phyloP scores from a whole-genome alignment of 2,888 invertebrate genomes.

The Pimpla rufipes region DNA sequence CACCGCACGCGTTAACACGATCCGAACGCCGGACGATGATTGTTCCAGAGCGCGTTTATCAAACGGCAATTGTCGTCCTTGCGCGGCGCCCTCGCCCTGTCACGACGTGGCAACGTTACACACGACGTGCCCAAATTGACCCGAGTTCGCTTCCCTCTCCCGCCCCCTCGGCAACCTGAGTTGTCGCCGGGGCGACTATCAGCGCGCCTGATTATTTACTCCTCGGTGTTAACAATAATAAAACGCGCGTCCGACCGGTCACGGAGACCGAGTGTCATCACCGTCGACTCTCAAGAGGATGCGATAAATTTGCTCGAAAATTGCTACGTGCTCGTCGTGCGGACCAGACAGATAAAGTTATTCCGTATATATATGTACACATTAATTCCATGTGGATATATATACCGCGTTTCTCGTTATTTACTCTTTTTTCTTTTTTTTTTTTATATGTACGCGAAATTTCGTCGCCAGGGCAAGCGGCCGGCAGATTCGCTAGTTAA shows the following conservation, averaged over 20 bases:
- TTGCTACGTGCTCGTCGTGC: constrained; percentile 68
- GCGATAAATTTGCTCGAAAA: constrained; percentile 65
- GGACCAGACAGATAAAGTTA: constrained; percentile 58
- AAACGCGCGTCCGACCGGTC: constrained; percentile 4
- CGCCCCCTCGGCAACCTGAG: not conserved
- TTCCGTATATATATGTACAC: constrained; percentile 47
- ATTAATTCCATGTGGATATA: constrained; percentile 54
- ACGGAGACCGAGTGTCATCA: not conserved
- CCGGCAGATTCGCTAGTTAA: not conserved
- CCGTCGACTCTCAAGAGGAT: constrained; percentile 11
- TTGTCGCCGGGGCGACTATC: not conserved
- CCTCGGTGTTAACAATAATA: constrained; percentile 3
- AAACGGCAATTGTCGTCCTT: constrained; percentile 14
- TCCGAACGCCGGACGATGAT: constrained; percentile 15
- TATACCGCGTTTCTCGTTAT: constrained; percentile 54
- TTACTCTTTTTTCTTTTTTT: constrained; percentile 22
- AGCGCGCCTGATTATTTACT: constrained; percentile 25
- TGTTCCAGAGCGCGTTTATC: not conserved
- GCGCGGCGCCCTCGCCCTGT: constrained; percentile 11
- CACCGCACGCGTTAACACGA: not conserved
- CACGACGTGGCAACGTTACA: constrained; percentile 42
- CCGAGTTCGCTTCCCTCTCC: not conserved
- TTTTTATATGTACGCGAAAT: constrained; percentile 42
- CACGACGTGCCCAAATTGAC: constrained; percentile 5
- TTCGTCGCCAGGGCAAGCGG: constrained; percentile 17